Evolutionary conservation across 2,888 invertebrate genomes (phyloP).

Genomic region (Torymus texanus): DNA sequence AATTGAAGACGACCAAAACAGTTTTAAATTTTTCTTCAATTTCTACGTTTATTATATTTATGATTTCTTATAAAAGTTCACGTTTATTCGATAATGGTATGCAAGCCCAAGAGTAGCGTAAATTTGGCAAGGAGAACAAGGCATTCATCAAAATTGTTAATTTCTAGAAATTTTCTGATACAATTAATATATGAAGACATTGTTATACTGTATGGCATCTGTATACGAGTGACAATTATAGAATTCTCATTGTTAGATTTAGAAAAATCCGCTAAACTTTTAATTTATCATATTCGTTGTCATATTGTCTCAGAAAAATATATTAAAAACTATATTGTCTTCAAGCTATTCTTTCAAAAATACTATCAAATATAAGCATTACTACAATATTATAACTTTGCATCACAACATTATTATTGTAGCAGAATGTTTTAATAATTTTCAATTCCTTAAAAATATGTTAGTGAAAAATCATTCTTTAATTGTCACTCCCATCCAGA

Average conservation of each 20-base stretch:
- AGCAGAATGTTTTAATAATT: not conserved
- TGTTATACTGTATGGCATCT: constrained; percentile 19
- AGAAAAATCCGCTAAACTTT: too few species aligned
- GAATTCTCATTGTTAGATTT: not conserved
- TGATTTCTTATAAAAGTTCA: constrained; percentile 25
- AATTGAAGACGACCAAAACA: too few species aligned
- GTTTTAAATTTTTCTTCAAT: too few species aligned
- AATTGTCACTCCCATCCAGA: constrained; percentile 40
- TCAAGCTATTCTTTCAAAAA: not conserved
- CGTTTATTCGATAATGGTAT: not conserved
- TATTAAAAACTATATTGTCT: constrained; percentile 21
- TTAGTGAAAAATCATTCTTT: constrained; percentile 33
- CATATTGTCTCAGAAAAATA: constrained; percentile 25
- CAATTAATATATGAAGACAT: constrained; percentile 13
- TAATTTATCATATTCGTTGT: too few species aligned
- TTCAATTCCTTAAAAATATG: constrained; percentile 32
- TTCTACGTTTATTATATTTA: too few species aligned
- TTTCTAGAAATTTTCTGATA: constrained; percentile 1
- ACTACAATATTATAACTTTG: too few species aligned
- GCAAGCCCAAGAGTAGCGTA: constrained; percentile 25
- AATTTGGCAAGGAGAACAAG: constrained; percentile 32
- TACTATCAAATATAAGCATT: too few species aligned
- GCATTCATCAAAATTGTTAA: constrained; percentile 26
- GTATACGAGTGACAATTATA: constrained; percentile 15
- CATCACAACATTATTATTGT: too few species aligned